Base-by-base conservation (phyloP, 2,888 invertebrate genomes). In the Lamellibrachia satsuma region DNA sequence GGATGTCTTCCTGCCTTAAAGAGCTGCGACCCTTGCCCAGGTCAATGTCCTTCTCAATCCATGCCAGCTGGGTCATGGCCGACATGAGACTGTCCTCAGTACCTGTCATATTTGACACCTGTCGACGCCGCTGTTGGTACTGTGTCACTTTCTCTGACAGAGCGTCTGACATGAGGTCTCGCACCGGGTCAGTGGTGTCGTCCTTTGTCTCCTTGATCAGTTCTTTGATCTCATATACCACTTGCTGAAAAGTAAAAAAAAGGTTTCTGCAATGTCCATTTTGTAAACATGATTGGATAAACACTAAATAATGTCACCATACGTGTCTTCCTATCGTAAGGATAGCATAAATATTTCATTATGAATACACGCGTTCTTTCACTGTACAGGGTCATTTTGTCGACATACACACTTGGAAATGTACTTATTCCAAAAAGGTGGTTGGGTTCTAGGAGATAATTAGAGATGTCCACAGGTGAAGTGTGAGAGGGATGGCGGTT, bases 31-130 rank as follows among this genome's bases (percentile, higher is more conserved):
- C 93, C 90, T 92, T 94, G 22, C 92, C 92, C 57, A 96, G 94
- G 93, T 96, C 97, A 93, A 98, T 97, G 95, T 98, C 98, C 94
- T 98, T 97, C 11, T 98, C 98, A 96, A 98, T 98, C 0, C 98
- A 98, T 97, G 98, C 98, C 90, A 93, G 94, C 92, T 93, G 93
- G 57, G 95, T 95, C 52, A 96, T 94, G 3, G 96, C 96, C 51
- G 95, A 93, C 27, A 95, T 90, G 51, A 92, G 51, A 91, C 93
- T 93, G 92, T 92, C 90, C 7, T 51, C 52, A 52, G 75, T 52
- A 52, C 55, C 90, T 1, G n/a, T 91, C 90, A 93, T 52, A 39
- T 7, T 75, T 52, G 39, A 15, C 8, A 27, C 52, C 8, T 90
- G 92, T 8, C 93, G 93, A 60, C 93, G 90, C 8, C 92, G 91